Conservation (phyloP, 2,888 invertebrate genomes). For the Drepana falcataria region DNA sequence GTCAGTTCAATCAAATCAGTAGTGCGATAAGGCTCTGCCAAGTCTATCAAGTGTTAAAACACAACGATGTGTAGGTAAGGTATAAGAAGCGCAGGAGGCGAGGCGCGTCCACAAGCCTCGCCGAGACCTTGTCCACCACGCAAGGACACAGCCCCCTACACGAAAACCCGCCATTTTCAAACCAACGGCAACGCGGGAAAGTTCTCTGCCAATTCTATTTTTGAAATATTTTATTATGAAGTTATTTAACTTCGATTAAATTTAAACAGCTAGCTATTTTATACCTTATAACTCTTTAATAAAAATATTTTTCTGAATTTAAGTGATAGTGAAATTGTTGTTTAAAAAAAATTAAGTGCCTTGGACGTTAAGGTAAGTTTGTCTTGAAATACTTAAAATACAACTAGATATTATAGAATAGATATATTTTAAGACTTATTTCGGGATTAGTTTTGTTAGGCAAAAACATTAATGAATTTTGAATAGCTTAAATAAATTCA, state of each 20-base stretch:
- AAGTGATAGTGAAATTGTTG: background rate
- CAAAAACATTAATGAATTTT: too few relatives aligned
- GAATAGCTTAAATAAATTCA: too few relatives aligned
- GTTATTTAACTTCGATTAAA: conserved; percentile 14
- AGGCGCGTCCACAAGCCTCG: conserved; percentile 59
- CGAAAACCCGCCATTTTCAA: conserved; percentile 64
- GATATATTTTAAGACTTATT: too few relatives aligned
- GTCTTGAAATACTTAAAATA: background rate
- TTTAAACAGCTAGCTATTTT: too few relatives aligned
- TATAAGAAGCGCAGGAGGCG: conserved; percentile 69
- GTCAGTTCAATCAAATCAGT: background rate
- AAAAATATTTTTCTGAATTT: background rate
- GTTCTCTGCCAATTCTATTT: conserved; percentile 39
- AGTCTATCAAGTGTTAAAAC: conserved; percentile 32
- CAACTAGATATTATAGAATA: too few relatives aligned
- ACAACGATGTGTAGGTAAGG: conserved; percentile 54
- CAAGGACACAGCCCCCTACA: conserved; percentile 72
- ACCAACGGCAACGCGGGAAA: conserved; percentile 57
- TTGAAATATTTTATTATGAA: conserved; percentile 12
- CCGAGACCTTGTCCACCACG: conserved; percentile 68
- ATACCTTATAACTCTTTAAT: too few relatives aligned
- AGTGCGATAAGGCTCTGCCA: conserved; percentile 4
- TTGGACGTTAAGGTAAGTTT: background rate
- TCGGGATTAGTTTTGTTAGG: too few relatives aligned
- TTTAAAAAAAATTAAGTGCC: background rate